Evolutionary conservation across 2,888 invertebrate genomes (phyloP), one percentile per base, ranked within the genome.

Genomic region (Amphipyra berbera): DNA sequence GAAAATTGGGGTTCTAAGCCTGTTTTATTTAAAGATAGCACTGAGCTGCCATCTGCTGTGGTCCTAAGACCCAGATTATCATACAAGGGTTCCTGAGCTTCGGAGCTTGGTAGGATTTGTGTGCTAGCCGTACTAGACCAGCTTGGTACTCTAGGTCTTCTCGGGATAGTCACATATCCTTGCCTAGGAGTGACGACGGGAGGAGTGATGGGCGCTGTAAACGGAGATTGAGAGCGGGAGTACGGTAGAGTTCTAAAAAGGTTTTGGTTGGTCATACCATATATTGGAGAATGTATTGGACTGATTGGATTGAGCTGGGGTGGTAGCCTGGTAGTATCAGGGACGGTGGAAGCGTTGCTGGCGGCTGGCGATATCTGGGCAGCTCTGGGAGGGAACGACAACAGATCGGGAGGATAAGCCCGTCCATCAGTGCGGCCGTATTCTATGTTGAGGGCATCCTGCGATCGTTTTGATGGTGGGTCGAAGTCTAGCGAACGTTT

Each of bases 101-200:
- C 96, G 44, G 95, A 88, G 71, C 94, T 93, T 6, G 92, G 94
- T 12, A 87, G 80, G 72, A 96, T 92, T 68, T 95, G 93, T 4
- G 96, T 90, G 91, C 96, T 83, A 88, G 96, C 82, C 88, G 96
- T 90, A 95, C 97, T 88, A 88, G 97, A 97, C 97, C 98, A 98
- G 83, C 97, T 97, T 1, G 97, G 97, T 0, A 97, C 97, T 69
- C 98, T 95, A 0, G 98, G 98, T 82, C 98, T 95, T 75, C 98
- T 95, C 0, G 98, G 98, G 65, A 98, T 98, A 13, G 98, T 98
- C 45, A 98, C 98, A 87, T 98, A 98, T 10, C 98, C 98, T 86
- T 97, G 97, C 70, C 97, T 95, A 5, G 97, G 97, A 27, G 96
- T 96, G 42, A 97, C 95, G 6, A 97, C 96, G 33, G 97, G 96